phyloP scores from a whole-genome alignment of 2,797 vertebrate genomes.

The Pangasius krempfi region DNA sequence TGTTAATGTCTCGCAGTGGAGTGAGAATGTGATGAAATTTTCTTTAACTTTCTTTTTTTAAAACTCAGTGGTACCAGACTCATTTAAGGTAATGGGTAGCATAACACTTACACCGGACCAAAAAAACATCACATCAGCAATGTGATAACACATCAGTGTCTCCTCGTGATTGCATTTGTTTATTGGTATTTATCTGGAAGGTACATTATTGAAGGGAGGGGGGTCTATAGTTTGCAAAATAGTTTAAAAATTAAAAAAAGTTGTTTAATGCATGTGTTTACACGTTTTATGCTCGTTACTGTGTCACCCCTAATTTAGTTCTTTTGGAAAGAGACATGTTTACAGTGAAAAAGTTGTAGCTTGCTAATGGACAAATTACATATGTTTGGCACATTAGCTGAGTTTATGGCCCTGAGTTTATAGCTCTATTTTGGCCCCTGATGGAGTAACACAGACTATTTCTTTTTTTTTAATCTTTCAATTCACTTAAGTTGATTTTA shows the following conservation, averaged over 20 bases:
- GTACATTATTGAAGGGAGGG: background rate
- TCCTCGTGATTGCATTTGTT: background rate
- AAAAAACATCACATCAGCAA: background rate
- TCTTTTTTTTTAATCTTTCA: background rate
- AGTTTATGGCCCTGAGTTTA: background rate
- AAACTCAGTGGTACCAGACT: background rate
- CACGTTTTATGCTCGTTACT: background rate
- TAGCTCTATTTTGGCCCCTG: background rate
- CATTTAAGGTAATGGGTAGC: background rate
- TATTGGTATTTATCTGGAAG: background rate
- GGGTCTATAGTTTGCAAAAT: background rate
- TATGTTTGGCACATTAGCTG: background rate
- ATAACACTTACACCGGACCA: background rate
- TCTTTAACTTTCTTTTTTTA: background rate
- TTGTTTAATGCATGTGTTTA: background rate
- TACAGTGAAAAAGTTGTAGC: background rate
- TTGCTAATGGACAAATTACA: background rate
- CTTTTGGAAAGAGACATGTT: background rate
- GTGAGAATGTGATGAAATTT: background rate
- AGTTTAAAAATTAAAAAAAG: background rate
- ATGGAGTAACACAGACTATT: background rate
- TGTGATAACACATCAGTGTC: background rate
- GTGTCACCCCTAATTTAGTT: background rate
- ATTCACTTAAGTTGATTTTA: background rate
- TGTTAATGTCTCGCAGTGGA: background rate